Base-by-base conservation (phyloP, 2,888 invertebrate genomes). In the Aethes cnicana region DNA sequence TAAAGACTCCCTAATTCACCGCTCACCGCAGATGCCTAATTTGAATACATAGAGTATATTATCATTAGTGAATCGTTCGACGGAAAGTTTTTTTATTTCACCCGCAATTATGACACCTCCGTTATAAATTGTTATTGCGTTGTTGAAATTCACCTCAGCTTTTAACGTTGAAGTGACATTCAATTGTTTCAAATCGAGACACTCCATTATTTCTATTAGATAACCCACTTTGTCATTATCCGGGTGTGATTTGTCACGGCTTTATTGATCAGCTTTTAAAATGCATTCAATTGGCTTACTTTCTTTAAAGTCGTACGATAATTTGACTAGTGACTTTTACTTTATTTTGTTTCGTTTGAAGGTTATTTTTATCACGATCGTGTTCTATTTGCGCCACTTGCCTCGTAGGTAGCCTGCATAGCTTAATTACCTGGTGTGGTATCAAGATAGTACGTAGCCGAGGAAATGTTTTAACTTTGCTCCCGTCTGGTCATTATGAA, bases 181-280 rank as follows among this genome's bases (percentile, higher is more conserved):
- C 46, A 52, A 52, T 46, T 52, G 52, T 52, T 46, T 23, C 6
- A 26, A 28, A 26, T 26, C 18, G 25, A 37, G 39, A 23, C 32
- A 26, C 11, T 20, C 25, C 37, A 37, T 52, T 37, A 52, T 23
- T 39, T 39, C 46, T 52, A 52, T 52, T 52, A 44, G 44, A 30
- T 52, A 52, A 46, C 25, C 18, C 11, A 17, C 44, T 39, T 52
- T 46, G 26, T 25, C 20, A 39, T 39, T 46, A 52, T 52, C 39
- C 8, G 11, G 43, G 43, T 37, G 36, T 37, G 37, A 52, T 52
- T 52, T 52, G 52, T 52, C 46, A 52, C 46, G 44, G 23, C 32
- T 52, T 32, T 46, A 52, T 32, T 52, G 32, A 52, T 52, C 48
- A 26, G 41, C 8, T 16, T 39, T 35, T 6, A 32, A 12, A 42